Base-by-base conservation (phyloP, 2,797 vertebrate genomes). In the Nannoperca australis region DNA sequence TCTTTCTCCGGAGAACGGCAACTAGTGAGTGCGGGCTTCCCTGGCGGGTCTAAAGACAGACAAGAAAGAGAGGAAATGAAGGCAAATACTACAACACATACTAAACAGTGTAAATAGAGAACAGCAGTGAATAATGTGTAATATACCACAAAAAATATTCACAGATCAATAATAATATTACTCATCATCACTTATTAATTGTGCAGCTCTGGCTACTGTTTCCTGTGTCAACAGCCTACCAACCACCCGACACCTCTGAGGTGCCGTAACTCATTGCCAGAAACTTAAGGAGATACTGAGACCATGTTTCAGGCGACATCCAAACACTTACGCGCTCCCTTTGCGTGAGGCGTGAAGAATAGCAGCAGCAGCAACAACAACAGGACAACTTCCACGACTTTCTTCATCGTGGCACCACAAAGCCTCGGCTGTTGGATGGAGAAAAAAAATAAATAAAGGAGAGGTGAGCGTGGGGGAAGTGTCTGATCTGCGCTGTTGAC, bases 1-100 rank as follows among this genome's bases (percentile, higher is more conserved):
- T 99, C 97, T 85, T 97, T 99, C 79, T 98, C 97, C 2, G 96
- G 95, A 47, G 97, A 98, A 67, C 95, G 95, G 58, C 98, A 99
- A 80, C 91, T 95, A 65, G 82, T 85, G 70, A 97, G 85, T 17
- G 85, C 80, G 30, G 98, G 97, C 83, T 96, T 97, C 64, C 95
- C 96, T 47, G 98, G 95, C 1, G 78, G 86, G 20, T 15, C 96
- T 96, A 13, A 50, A 88, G 47, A 82, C 61, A 68, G 2, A 68
- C 14, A 49, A 36, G 9, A 70, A 20, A 36, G n/a, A 18, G 20
- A 51, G 24, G 2, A 30, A 47, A 64, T 36, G 1, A 55, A 34
- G 44, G 11, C 7, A 55, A 60, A 36, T 5, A 38, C 2, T 8
- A 50, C 2, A 71, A 32, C 18, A 55, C 9, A 58, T 5, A 27